phyloP scores from a whole-genome alignment of 2,113 vertebrate species.

The Nycticryphes semicollaris region DNA sequence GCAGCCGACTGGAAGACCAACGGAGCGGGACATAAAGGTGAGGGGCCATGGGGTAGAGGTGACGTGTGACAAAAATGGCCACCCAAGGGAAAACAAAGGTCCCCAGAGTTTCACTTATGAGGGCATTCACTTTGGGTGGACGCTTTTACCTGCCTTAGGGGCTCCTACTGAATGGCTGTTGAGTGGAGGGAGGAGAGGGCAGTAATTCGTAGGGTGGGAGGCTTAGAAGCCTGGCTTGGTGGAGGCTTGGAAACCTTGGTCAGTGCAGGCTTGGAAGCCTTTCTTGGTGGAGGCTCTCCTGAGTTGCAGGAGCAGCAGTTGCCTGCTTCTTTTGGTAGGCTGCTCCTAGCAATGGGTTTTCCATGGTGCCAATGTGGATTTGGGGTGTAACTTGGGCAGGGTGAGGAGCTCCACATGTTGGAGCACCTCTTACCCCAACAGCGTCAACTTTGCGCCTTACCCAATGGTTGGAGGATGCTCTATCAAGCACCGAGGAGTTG shows the following conservation, averaged over 20 bases:
- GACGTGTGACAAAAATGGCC: rapidly evolving
- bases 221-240: background rate
- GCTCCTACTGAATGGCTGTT: background rate
- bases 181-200: background rate
- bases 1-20: conserved; percentile 91
- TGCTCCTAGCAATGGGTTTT: background rate
- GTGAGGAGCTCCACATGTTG: background rate
- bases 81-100: background rate
- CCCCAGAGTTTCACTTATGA: rapidly evolving
- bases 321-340: background rate
- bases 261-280: background rate
- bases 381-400: background rate
- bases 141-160: background rate
- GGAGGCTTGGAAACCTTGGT: background rate
- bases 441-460: background rate
- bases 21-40: conserved; percentile 86
- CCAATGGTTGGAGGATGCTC: background rate
- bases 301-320: background rate
- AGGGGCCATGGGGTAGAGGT: rapidly evolving
- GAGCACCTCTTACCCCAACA: rapidly evolving
- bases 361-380: background rate
- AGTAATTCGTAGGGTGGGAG: background rate
- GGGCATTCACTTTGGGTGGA: background rate
- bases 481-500: background rate
- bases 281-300: background rate